These are phyloP conservation scores for Phyllopteryx taeniolatus DNA, from an alignment of 2,113 vertebrate genomes.

Conservation along the genomic window DNA sequence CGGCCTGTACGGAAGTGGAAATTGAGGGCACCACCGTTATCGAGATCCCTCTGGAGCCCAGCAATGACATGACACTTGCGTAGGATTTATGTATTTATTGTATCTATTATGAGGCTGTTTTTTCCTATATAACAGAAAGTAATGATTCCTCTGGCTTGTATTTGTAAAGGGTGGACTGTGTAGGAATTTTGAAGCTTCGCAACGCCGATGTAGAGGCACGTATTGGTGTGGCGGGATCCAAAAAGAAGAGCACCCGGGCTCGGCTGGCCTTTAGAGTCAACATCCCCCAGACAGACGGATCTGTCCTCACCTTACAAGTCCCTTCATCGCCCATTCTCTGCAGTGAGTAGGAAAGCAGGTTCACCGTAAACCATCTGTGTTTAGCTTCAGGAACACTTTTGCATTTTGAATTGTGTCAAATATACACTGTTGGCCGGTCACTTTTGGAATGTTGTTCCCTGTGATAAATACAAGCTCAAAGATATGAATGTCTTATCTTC, in stretches of 20 bases:
- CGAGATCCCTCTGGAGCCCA: slow-evolving; percentile 92
- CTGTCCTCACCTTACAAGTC: slow-evolving; percentile 85
- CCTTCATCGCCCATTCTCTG: slow-evolving; percentile 93
- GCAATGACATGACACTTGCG: slow-evolving; percentile 93
- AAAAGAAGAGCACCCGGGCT: slow-evolving; percentile 98
- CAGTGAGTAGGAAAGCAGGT: slow-evolving; percentile 81
- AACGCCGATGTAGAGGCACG: slow-evolving; percentile 98
- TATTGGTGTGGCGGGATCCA: slow-evolving; percentile 94
- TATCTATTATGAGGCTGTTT: not conserved
- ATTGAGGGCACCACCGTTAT: slow-evolving; percentile 97
- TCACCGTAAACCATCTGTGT: not conserved
- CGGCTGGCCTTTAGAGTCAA: slow-evolving; percentile 92
- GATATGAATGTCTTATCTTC: slow-evolving; percentile 2
- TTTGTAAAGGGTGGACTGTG: slow-evolving; percentile 88
- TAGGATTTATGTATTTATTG: slow-evolving; percentile 70
- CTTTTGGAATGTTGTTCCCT: not conserved
- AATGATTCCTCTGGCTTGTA: not conserved
- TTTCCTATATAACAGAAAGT: not conserved
- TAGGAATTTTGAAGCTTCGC: slow-evolving; percentile 94
- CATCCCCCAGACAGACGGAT: slow-evolving; percentile 90
- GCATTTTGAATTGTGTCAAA: not conserved
- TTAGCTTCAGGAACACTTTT: not conserved
- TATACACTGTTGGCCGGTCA: not conserved
- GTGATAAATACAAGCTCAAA: slow-evolving; percentile 1
- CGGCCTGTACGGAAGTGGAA: slow-evolving; percentile 96